Evolutionary conservation across 2,797 vertebrate genomes (phyloP), one percentile per base, ranked within the genome.

Genomic region (Lagodon rhomboides): DNA sequence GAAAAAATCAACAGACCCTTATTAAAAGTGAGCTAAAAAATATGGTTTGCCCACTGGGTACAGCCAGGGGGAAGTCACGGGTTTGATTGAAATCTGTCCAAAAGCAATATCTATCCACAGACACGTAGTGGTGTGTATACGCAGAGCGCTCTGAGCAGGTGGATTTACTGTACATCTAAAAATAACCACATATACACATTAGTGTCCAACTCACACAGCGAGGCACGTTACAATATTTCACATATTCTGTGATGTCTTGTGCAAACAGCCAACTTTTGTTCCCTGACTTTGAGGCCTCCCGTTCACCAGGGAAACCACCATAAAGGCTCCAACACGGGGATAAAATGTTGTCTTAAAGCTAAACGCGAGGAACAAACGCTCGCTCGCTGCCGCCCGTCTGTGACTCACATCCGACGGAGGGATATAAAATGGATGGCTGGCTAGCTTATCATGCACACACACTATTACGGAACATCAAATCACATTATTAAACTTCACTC

Each of bases 1-100:
- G 51, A 64, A 68, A 66, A 73, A 67, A 64, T 41, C 68, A 41
- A 30, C 73, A 55, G 30, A 54, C n/a, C 6, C 58, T 68, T 22
- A 68, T 56, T 46, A 56, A 50, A 51, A 47, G 43, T 27, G 18
- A 34, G 56, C 13, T 22, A 23, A 59, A 51, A 50, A 70, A 27
- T 12, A 0, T 2, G 47, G n/a, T 53, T 51, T 30, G 43, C 51
- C 68, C 38, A 30, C 2, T 6, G 44, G 71, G 46, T 23, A 12
- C 12, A 50, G 27, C 46, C 12, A 10, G 13, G 77, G 58, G 38
- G 22, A 65, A 46, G 58, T 12, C 55, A 23, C 11, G 44, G 18
- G 55, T 56, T 41, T 41, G 7, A 25, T 49, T 46, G 44, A 55
- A 50, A 63, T 44, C 12, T 47, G 50, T 49, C 70, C 56, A 60